Evolutionary conservation across 2,113 vertebrate species (phyloP).

Genomic region (Rallus limicola): DNA sequence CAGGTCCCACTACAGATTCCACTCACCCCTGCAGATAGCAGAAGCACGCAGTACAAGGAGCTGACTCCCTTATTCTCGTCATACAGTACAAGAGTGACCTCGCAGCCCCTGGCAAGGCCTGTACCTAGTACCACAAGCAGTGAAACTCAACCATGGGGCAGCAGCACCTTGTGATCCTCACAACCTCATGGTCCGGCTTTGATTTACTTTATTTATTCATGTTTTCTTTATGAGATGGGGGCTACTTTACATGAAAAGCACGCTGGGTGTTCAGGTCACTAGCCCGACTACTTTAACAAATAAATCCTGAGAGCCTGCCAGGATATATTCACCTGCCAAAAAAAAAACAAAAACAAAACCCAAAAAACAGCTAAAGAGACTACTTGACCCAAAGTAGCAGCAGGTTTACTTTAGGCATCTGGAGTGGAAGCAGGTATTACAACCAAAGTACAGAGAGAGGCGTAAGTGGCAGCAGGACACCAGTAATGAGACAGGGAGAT

Average conservation of each 20-base stretch:
- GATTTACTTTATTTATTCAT: neutral
- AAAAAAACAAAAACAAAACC: neutral
- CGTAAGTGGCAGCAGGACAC: neutral
- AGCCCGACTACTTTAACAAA: neutral
- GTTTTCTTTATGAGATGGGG: neutral
- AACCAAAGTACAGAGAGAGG: neutral
- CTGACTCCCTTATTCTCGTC: neutral
- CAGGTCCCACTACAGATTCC: neutral
- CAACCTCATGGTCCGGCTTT: fast-evolving
- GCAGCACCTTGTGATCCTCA: neutral
- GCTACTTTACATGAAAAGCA: neutral
- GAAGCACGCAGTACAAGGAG: neutral
- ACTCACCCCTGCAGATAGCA: fast-evolving
- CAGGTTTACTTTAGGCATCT: neutral
- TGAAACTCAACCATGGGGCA: neutral
- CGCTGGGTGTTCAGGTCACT: fast-evolving
- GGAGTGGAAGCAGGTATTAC: neutral
- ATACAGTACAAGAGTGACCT: neutral
- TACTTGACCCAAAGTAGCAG: neutral
- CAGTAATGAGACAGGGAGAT: neutral
- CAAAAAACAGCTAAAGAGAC: neutral
- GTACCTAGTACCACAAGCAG: neutral
- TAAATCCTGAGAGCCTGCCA: neutral
- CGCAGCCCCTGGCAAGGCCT: neutral
- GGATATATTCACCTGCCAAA: neutral